A percentile compares a stretch with the other conserved stretches of the same genome.
Evolutionary conservation across 2,797 vertebrate genomes (phyloP).

Genomic region (Paguma larvata): DNA sequence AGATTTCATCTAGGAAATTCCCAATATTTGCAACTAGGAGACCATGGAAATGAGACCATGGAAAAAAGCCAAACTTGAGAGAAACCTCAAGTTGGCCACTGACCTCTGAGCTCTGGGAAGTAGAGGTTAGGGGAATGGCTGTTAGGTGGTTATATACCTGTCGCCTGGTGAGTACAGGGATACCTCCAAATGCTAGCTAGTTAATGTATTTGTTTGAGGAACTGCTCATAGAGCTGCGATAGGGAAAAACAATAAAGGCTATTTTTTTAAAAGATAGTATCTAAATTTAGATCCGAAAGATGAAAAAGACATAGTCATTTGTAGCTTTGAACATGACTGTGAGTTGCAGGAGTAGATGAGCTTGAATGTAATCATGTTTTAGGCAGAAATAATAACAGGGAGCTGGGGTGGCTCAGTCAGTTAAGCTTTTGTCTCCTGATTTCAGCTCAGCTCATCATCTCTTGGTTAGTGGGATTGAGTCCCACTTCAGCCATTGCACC

Average conservation of each 20-base stretch:
- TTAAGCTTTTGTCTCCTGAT: no score
- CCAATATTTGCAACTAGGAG: neutral
- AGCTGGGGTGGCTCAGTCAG: no score
- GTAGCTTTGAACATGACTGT: neutral
- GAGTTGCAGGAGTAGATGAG: neutral
- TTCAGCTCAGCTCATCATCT: no score
- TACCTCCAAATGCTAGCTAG: neutral
- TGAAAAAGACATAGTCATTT: neutral
- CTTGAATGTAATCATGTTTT: neutral
- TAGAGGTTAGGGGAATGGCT: neutral
- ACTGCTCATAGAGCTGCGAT: neutral
- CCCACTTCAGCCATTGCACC: no score
- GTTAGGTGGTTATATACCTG: fast-evolving
- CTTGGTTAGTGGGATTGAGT: no score
- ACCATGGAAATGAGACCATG: neutral
- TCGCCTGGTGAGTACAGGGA: no score
- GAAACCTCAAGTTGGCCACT: neutral
- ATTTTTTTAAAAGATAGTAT: neutral
- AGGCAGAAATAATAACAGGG: neutral
- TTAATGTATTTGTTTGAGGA: neutral
- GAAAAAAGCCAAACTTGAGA: neutral
- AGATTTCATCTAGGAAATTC: neutral
- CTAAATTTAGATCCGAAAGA: neutral
- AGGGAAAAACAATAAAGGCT: neutral
- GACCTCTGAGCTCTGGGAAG: neutral